These are phyloP conservation scores for Poeciliopsis prolifica DNA, from an alignment of 2,113 vertebrate species.

Conservation along the genomic window DNA sequence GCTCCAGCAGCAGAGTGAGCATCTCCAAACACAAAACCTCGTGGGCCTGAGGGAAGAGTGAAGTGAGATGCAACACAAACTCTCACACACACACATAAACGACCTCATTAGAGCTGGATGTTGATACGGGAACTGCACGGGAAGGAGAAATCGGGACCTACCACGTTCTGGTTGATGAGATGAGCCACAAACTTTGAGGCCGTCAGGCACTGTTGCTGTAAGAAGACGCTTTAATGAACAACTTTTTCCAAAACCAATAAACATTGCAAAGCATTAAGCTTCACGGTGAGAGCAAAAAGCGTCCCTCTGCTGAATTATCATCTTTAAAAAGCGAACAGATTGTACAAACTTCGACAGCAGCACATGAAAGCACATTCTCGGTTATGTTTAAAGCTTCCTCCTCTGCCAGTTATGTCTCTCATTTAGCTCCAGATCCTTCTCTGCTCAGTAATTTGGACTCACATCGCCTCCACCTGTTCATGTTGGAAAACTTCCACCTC, in stretches of 20 bases:
- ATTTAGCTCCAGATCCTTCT: conserved; percentile 25
- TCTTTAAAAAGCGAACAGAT: background rate
- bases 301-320: background rate
- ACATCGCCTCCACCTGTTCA: conserved; percentile 2
- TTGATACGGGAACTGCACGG: background rate
- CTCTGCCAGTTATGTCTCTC: conserved; percentile 19
- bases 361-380: conserved; percentile 10
- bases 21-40: conserved; percentile 98
- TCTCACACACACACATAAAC: background rate
- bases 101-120: background rate
- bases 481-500: conserved; percentile 18
- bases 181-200: conserved; percentile 97
- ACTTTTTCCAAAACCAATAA: background rate
- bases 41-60: conserved; percentile 83
- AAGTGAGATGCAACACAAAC: background rate
- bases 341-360: background rate
- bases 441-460: conserved; percentile 13
- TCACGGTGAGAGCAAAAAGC: background rate
- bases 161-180: conserved; percentile 99
- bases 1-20: conserved; percentile 95
- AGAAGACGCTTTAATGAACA: conserved; percentile 47
- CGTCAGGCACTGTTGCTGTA: conserved; percentile 95
- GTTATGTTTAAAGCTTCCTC: background rate
- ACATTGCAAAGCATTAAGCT: background rate
- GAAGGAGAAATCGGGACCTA: conserved; percentile 57